Evolutionary conservation across 2,888 invertebrate species (phyloP).

Genomic region (Epinotia brunnichana): DNA sequence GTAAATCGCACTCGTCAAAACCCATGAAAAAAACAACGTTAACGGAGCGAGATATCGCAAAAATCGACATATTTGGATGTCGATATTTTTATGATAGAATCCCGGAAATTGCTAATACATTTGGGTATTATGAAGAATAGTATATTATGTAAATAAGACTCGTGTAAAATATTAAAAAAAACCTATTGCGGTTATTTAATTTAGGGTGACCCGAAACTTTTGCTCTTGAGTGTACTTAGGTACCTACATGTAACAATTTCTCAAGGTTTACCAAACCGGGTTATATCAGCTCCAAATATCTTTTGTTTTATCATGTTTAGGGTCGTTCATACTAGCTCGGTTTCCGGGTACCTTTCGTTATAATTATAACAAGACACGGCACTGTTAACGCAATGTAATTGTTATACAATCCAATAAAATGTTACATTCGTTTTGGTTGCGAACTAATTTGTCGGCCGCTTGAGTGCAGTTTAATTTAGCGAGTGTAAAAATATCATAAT

Average conservation of each 20-base stretch:
- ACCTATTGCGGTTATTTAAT: too few species aligned
- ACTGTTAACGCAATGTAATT: slow-evolving; percentile 2
- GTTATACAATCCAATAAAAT: slow-evolving; percentile 35
- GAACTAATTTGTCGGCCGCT: slow-evolving; percentile 13
- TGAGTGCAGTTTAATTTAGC: slow-evolving; percentile 16
- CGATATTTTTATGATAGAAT: too few species aligned
- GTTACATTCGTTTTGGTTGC: slow-evolving; percentile 22
- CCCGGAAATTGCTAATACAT: too few species aligned
- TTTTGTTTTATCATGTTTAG: slow-evolving; percentile 37
- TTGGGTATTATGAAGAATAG: too few species aligned
- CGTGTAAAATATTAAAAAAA: too few species aligned
- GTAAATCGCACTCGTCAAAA: too few species aligned
- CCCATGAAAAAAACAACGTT: too few species aligned
- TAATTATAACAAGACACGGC: slow-evolving; percentile 3
- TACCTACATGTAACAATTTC: slow-evolving; percentile 29
- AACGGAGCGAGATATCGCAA: too few species aligned
- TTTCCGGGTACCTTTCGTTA: slow-evolving; percentile 16
- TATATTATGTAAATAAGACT: too few species aligned
- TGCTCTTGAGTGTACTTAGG: too few species aligned
- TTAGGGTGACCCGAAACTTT: too few species aligned
- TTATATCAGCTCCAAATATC: slow-evolving; percentile 22
- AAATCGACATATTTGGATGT: too few species aligned
- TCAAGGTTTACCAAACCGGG: slow-evolving; percentile 34
- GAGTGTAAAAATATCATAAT: slow-evolving; percentile 19
- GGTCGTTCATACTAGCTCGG: slow-evolving; percentile 22